phyloP scores from a whole-genome alignment of 2,797 vertebrate species.

The Artibeus jamaicensis region DNA sequence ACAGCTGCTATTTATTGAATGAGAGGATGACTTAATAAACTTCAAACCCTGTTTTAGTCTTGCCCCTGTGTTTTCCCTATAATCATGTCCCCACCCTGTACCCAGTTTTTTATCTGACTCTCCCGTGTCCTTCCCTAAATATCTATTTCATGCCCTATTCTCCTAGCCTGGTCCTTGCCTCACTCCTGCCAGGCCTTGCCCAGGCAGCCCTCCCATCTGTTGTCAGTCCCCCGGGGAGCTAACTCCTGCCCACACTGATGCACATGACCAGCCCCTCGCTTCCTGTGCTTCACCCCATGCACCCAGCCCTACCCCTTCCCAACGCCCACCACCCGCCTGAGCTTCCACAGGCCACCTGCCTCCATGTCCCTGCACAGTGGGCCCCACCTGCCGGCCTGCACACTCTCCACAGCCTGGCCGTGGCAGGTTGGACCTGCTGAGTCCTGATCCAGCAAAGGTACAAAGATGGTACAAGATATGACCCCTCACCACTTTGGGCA shows the following conservation, averaged over 20 bases:
- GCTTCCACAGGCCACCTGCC: slow-evolving; percentile 56
- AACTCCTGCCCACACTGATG: not conserved
- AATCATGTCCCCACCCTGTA: not conserved
- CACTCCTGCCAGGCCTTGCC: not conserved
- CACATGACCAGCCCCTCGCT: not conserved
- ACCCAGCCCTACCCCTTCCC: not conserved
- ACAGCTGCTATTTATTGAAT: not conserved
- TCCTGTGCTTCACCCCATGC: not conserved
- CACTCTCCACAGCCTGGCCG: not conserved
- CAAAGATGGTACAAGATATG: not conserved
- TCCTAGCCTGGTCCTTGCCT: not conserved
- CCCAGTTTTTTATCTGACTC: not conserved
- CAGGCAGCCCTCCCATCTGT: not conserved
- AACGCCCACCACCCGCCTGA: slow-evolving; percentile 37
- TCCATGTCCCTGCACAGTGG: not conserved
- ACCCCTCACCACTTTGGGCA: not conserved
- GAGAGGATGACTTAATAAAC: not conserved
- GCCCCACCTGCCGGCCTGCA: not conserved
- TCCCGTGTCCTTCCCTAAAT: not conserved
- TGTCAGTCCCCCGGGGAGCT: not conserved
- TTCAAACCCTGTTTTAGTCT: not conserved
- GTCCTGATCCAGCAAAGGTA: not conserved
- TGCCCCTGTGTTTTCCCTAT: not conserved
- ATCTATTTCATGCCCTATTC: not conserved
- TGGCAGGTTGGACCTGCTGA: not conserved